Evolutionary conservation across 2,888 invertebrate species (phyloP).

Genomic region (Drosophila putrida): DNA sequence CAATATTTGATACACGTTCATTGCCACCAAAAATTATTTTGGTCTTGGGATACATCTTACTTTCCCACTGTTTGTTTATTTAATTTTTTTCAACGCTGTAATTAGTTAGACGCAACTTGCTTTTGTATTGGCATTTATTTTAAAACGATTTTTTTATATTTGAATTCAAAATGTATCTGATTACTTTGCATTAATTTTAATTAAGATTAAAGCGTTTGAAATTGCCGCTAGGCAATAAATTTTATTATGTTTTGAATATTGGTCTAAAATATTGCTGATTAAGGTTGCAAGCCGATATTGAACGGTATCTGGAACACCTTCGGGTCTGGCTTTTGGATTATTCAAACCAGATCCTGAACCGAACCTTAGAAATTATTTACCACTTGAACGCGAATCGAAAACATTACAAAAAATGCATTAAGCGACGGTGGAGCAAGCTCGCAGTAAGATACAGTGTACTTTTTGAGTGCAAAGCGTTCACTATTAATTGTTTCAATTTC

Average conservation of each 20-base stretch:
- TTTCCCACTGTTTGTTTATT: constrained; percentile 43
- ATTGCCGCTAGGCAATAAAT: constrained; percentile 46
- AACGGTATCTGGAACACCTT: too few species aligned
- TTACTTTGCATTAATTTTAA: constrained; percentile 29
- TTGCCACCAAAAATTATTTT: constrained; percentile 16
- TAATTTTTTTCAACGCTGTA: constrained; percentile 30
- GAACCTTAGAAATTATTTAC: too few species aligned
- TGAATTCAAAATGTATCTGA: constrained; percentile 34
- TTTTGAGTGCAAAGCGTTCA: too few species aligned
- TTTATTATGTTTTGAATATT: constrained; percentile 14
- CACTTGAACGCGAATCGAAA: too few species aligned
- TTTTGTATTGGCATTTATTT: constrained; percentile 35
- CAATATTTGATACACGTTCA: constrained; percentile 23
- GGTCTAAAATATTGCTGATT: neutral
- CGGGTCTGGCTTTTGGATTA: too few species aligned
- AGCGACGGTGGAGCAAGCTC: too few species aligned
- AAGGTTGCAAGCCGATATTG: too few species aligned
- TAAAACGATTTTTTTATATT: constrained; percentile 26
- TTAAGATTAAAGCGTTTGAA: constrained; percentile 36
- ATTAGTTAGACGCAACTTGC: constrained; percentile 48
- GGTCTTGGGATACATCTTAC: constrained; percentile 18
- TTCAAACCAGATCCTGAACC: too few species aligned
- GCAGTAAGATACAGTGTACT: too few species aligned
- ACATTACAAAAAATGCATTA: too few species aligned
- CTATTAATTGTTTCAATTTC: too few species aligned